Conservation (phyloP, 2,797 vertebrate species). For the Xenopus petersii region DNA sequence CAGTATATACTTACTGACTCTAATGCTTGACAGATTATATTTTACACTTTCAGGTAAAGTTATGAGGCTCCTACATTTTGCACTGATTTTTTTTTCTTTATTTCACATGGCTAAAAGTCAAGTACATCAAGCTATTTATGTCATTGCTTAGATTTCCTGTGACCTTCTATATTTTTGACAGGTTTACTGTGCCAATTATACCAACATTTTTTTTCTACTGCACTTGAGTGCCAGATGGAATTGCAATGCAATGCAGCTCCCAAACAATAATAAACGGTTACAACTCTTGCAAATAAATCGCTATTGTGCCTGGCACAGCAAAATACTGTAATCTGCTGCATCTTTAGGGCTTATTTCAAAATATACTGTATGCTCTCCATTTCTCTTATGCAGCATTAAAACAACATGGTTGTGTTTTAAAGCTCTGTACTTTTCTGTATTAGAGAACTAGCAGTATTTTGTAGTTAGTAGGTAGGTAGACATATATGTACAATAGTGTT, state of each 20-base stretch:
- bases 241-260: constrained; percentile 24
- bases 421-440: too few species aligned
- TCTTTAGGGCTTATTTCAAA: constrained; percentile 36
- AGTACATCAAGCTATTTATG: constrained; percentile 39
- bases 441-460: too few species aligned
- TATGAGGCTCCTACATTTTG: constrained; percentile 28
- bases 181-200: constrained; percentile 48
- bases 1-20: neutral
- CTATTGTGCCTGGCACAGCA: constrained; percentile 19
- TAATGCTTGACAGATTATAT: neutral
- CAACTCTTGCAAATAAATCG: constrained; percentile 43
- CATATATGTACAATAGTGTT: too few species aligned
- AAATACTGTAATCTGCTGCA: constrained; percentile 39
- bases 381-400: constrained; percentile 27
- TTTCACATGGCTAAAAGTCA: constrained; percentile 36
- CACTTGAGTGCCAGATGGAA: constrained; percentile 39
- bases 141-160: constrained; percentile 42
- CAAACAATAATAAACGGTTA: constrained; percentile 30
- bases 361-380: constrained; percentile 14
- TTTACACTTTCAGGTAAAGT: neutral
- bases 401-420: constrained; percentile 8
- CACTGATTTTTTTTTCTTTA: constrained; percentile 10
- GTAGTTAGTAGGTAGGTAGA: too few species aligned
- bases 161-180: constrained; percentile 47
- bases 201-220: constrained; percentile 36